Evolutionary conservation across 2,888 invertebrate genomes (phyloP), one percentile per base, ranked within the genome.

Genomic region (Oegoconia quadripuncta): DNA sequence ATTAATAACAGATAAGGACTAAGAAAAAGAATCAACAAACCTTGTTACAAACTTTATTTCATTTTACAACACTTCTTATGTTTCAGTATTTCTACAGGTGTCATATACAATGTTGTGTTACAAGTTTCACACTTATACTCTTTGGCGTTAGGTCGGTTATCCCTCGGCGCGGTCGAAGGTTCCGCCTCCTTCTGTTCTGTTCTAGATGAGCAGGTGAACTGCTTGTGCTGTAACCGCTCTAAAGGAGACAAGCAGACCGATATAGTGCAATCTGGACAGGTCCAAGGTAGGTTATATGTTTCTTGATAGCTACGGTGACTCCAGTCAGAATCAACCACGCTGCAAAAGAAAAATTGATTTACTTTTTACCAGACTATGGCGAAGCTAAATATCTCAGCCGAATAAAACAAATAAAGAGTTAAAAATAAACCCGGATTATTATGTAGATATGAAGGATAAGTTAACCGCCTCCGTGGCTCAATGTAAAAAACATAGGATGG

Each of bases 71-170:
- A 82, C 61, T 91, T 94, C 67, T 92, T 95, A 81, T 98, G 97
- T 58, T 91, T 94, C 46, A 97, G 88, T 68, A 96, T 93, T 70
- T 97, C 96, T 14, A 94, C 93, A 3, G 95, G 92, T 8, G 94
- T 93, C 49, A 97, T 78, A 56, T 90, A 88, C 40, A 96, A 74
- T 3, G 88, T 89, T 52, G 91, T 82, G 2, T 89, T 80, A 75
- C 98, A 98, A 52, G 74, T 87, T 7, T 90, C 82, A 70, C 98
- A 98, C 51, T 89, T 89, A 77, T 91, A 96, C 28, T 88, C 79
- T 67, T 89, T 89, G 0, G 89, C 82, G 64, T 93, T 93, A 37
- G 91, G 81, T 63, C 72, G 74, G 47, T 63, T 76, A 57, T 77
- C 67, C 53, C 57, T 68, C 51, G 46, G 46, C 40, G 50, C 46